These are phyloP conservation scores for Porites australiensis DNA, from an alignment of 64 coral and sea anemone species.

Conservation along the genomic window DNA sequence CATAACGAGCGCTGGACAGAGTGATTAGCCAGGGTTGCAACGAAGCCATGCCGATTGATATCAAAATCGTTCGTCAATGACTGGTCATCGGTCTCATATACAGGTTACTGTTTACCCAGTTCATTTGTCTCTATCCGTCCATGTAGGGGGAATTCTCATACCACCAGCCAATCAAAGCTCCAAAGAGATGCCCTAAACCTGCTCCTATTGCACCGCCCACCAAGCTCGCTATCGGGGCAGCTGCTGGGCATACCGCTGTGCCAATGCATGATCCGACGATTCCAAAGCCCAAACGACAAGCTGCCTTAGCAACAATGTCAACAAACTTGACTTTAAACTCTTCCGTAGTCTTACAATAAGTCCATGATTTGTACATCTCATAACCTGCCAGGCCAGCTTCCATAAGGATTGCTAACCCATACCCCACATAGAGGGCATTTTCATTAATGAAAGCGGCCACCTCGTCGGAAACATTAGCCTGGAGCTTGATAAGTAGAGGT, in stretches of 20 bases:
- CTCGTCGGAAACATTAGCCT: constrained; percentile 47
- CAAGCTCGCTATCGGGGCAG: constrained; percentile 24
- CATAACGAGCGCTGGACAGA: too few relatives aligned
- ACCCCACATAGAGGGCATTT: not conserved
- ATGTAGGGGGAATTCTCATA: not conserved
- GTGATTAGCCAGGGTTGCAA: too few relatives aligned
- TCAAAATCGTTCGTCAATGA: too few relatives aligned
- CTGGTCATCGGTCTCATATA: too few relatives aligned
- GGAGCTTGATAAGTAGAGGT: not conserved
- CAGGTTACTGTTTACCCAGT: too few relatives aligned
- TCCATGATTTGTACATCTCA: not conserved
- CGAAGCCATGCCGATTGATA: too few relatives aligned
- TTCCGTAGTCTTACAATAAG: not conserved
- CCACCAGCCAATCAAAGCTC: constrained; percentile 9
- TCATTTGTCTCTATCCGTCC: constrained; percentile 20
- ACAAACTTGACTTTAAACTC: not conserved
- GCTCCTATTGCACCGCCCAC: constrained; percentile 57
- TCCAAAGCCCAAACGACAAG: constrained; percentile 23
- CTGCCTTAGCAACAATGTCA: constrained; percentile 35
- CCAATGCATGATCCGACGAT: constrained; percentile 5
- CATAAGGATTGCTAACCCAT: constrained; percentile 2
- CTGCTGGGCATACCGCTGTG: not conserved
- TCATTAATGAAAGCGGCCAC: not conserved
- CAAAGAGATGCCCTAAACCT: not conserved
- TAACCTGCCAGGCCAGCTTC: constrained; percentile 15